A percentile compares a stretch with the other conserved stretches of the same genome.
phyloP scores from a whole-genome alignment of 2,888 invertebrate genomes.

The Ophioninae sp. region DNA sequence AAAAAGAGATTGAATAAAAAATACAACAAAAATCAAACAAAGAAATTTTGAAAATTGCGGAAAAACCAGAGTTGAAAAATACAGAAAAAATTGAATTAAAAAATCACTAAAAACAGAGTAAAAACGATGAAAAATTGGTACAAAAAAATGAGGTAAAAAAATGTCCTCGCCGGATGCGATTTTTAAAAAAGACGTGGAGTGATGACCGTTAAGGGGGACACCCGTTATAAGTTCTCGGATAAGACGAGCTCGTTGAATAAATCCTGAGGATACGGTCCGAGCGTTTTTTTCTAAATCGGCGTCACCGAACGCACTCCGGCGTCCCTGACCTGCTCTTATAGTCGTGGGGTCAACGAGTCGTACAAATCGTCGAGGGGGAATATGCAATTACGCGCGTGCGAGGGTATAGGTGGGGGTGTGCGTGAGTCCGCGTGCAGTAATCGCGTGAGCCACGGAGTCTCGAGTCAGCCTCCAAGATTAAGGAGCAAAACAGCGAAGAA shows the following conservation, averaged over 20 bases:
- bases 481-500: slow-evolving; percentile 36
- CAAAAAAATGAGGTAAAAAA: too few relatives aligned
- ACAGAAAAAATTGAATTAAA: too few relatives aligned
- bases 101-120: too few relatives aligned
- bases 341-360: slow-evolving; percentile 56
- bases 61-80: too few relatives aligned
- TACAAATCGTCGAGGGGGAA: slow-evolving; percentile 47
- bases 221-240: slow-evolving; percentile 20
- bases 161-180: too few relatives aligned
- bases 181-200: neutral
- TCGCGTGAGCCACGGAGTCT: neutral
- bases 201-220: neutral
- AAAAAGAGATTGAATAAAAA: too few relatives aligned
- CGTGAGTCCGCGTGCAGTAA: neutral
- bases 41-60: too few relatives aligned
- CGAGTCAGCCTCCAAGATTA: slow-evolving; percentile 13
- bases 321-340: slow-evolving; percentile 55
- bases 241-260: slow-evolving; percentile 47
- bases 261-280: slow-evolving; percentile 43
- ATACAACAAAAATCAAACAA: too few relatives aligned
- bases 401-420: slow-evolving; percentile 7
- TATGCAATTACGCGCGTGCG: slow-evolving; percentile 19
- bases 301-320: slow-evolving; percentile 51
- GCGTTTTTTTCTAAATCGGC: slow-evolving; percentile 31
- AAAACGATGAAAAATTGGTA: too few relatives aligned